Percentiles rank a stretch among this genome's conserved stretches.
These are phyloP conservation scores for Athrips mouffetella DNA, from an alignment of 2,888 invertebrate genomes.

Conservation along the genomic window DNA sequence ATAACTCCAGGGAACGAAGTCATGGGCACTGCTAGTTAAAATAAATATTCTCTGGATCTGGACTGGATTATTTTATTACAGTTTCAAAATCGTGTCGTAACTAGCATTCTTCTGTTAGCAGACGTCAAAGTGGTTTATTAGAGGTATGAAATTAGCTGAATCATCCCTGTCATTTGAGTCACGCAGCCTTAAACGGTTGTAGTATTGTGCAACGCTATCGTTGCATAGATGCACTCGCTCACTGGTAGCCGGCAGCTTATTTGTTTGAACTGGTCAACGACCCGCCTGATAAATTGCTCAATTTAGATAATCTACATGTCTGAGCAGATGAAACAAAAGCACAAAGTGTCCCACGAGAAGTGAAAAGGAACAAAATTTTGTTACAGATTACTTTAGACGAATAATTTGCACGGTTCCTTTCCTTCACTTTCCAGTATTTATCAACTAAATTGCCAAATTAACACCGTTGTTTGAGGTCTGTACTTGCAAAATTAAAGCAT, in stretches of 20 bases:
- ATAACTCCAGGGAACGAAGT: no score
- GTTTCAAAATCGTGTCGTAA: slow-evolving; percentile 22
- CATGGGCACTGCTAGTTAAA: not conserved
- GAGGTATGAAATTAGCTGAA: slow-evolving; percentile 37
- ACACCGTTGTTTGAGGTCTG: slow-evolving; percentile 12
- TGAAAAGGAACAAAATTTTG: not conserved
- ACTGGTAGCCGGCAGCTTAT: slow-evolving; percentile 17
- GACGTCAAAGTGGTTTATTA: slow-evolving; percentile 23
- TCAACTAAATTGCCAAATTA: slow-evolving; percentile 21
- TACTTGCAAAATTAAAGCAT: slow-evolving; percentile 20
- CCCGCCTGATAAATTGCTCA: slow-evolving; percentile 12
- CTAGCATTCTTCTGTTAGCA: slow-evolving; percentile 19
- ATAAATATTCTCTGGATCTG: slow-evolving; percentile 13
- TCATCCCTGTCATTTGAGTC: slow-evolving; percentile 40
- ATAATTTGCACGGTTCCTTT: slow-evolving; percentile 3
- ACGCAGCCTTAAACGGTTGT: slow-evolving; percentile 25
- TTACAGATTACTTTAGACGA: not conserved
- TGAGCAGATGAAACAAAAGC: no score
- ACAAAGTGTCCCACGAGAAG: no score
- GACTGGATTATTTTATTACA: slow-evolving; percentile 22
- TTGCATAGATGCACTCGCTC: slow-evolving; percentile 24
- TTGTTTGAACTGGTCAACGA: slow-evolving; percentile 21
- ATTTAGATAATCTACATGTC: slow-evolving; percentile 4
- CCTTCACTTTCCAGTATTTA: slow-evolving; percentile 19
- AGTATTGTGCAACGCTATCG: slow-evolving; percentile 26